phyloP scores from a whole-genome alignment of 2,797 vertebrate species.

The Syngnathus acus region DNA sequence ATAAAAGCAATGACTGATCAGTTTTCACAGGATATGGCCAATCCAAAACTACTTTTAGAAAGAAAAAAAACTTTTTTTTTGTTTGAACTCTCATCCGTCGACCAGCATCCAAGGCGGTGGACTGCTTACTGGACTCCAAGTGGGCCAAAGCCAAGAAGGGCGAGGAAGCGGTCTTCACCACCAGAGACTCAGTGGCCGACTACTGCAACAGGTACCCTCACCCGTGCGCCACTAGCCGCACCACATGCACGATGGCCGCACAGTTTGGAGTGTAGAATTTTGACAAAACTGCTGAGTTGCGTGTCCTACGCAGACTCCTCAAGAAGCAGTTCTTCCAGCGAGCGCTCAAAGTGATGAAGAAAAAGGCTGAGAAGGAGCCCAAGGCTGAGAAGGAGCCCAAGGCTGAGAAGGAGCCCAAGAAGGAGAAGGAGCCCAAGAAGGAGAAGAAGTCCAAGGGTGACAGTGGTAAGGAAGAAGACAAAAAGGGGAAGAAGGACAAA shows the following conservation, averaged over 20 bases:
- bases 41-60: too few species aligned
- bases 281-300: neutral
- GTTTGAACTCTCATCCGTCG: neutral
- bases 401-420: conserved; percentile 88
- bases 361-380: conserved; percentile 87
- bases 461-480: conserved; percentile 83
- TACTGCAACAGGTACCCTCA: conserved; percentile 89
- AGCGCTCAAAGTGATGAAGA: conserved; percentile 97
- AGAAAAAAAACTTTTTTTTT: neutral
- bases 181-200: conserved; percentile 88
- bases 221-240: neutral
- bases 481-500: conserved; percentile 86
- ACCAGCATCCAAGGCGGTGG: conserved; percentile 94
- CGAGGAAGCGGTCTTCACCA: conserved; percentile 92
- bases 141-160: conserved; percentile 97
- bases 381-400: conserved; percentile 97
- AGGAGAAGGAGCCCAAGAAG: conserved; percentile 83
- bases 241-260: neutral
- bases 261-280: neutral
- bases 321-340: conserved; percentile 98
- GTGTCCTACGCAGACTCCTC: conserved; percentile 73
- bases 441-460: conserved; percentile 79
- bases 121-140: conserved; percentile 95
- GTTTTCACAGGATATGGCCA: neutral
- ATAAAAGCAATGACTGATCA: neutral